A percentile compares a stretch with the other conserved stretches of the same genome.
phyloP scores from a whole-genome alignment of 2,888 invertebrate species.

The Frankliniella intonsa region DNA sequence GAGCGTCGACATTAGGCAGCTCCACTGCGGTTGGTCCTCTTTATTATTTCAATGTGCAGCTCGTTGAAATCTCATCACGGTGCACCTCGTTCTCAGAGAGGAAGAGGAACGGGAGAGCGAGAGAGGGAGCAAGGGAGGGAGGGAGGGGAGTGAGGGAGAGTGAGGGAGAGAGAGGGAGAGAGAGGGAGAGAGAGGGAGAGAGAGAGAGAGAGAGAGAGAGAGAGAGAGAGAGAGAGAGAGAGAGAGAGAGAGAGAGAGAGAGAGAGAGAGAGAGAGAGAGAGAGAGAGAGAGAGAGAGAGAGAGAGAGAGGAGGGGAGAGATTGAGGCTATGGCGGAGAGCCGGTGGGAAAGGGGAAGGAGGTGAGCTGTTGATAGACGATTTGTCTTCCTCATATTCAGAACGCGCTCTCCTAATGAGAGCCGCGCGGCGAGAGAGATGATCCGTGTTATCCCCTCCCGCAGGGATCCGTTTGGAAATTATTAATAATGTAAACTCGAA shows the following conservation, averaged over 20 bases:
- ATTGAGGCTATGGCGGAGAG: slow-evolving; percentile 39
- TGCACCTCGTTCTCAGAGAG: slow-evolving; percentile 39
- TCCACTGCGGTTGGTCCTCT: background rate
- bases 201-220: too few relatives aligned
- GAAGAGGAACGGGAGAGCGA: background rate
- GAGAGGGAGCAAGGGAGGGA: slow-evolving; percentile 41
- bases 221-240: background rate
- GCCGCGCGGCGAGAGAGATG: background rate
- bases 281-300: slow-evolving; percentile 25
- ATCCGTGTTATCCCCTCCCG: background rate
- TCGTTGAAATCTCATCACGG: slow-evolving; percentile 26
- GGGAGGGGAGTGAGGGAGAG: background rate
- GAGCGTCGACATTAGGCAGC: too few relatives aligned
- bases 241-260: slow-evolving; percentile 39
- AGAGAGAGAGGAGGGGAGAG: background rate
- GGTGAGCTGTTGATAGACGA: slow-evolving; percentile 14
- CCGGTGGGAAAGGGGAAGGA: background rate
- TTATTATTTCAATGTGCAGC: slow-evolving; percentile 19
- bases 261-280: slow-evolving; percentile 39
- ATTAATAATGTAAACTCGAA: background rate
- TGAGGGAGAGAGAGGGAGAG: background rate
- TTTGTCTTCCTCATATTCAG: slow-evolving; percentile 23
- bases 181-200: too few relatives aligned
- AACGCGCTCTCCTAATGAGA: background rate
- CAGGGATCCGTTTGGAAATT: background rate